phyloP scores from a whole-genome alignment of 2,113 vertebrate genomes.

The Microcebus jonahi region DNA sequence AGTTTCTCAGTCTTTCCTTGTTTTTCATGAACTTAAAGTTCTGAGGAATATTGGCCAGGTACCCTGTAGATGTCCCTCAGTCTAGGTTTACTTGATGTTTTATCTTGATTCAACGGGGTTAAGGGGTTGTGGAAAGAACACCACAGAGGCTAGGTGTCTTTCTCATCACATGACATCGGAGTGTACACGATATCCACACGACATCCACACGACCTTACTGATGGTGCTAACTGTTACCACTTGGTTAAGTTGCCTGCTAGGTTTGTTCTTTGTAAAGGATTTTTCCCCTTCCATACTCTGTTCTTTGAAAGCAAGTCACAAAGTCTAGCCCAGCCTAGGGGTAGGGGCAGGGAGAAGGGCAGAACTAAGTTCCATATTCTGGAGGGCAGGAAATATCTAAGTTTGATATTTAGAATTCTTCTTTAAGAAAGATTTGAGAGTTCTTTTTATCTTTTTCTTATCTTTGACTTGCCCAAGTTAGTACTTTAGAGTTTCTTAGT shows the following conservation, averaged over 20 bases:
- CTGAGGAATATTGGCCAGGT: background rate
- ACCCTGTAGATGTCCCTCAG: rapidly evolving
- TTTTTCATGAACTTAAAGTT: background rate
- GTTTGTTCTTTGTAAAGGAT: background rate
- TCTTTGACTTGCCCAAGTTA: background rate
- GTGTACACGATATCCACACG: too few species aligned
- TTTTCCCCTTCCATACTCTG: background rate
- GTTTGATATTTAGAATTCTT: background rate
- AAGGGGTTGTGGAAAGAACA: background rate
- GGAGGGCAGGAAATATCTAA: background rate
- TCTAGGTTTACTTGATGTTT: background rate
- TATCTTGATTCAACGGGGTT: background rate
- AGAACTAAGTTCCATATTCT: background rate
- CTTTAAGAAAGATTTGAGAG: background rate
- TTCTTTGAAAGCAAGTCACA: background rate
- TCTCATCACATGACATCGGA: too few species aligned
- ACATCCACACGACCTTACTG: background rate
- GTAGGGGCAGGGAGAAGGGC: background rate
- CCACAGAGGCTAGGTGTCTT: background rate
- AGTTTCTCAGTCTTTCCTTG: background rate
- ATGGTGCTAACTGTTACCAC: background rate
- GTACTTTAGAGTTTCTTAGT: background rate
- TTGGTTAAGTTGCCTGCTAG: background rate
- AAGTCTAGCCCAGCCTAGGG: background rate
- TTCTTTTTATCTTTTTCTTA: background rate